Conservation (phyloP, 2,113 vertebrate species). For the Heloderma charlesbogerti region DNA sequence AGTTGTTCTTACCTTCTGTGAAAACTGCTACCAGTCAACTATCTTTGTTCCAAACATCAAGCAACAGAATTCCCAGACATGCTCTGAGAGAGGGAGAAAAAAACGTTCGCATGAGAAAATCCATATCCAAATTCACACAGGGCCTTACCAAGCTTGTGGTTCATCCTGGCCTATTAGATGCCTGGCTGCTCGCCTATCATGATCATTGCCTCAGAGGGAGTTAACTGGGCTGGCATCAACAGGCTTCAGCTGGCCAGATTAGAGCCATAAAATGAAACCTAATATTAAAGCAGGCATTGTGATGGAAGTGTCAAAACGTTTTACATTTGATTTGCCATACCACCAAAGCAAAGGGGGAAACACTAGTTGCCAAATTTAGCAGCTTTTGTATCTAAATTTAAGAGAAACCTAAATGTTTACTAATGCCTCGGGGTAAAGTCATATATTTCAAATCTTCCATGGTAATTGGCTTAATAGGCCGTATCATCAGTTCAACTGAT, state of each 20-base stretch:
- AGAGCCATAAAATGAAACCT: fast-evolving
- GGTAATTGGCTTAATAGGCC: fast-evolving
- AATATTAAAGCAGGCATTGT: background rate
- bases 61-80: background rate
- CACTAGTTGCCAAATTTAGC: background rate
- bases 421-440: background rate
- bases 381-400: constrained; percentile 1
- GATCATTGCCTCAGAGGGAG: background rate
- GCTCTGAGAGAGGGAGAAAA: background rate
- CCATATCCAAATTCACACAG: background rate
- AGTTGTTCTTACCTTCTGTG: background rate
- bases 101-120: background rate
- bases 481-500: too few species aligned
- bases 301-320: background rate
- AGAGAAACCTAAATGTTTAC: background rate
- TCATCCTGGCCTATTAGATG: background rate
- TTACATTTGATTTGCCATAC: background rate
- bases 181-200: background rate
- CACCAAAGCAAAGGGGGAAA: background rate
- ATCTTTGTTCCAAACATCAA: background rate
- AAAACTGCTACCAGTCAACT: background rate
- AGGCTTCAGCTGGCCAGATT: fast-evolving
- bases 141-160: background rate
- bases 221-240: fast-evolving
- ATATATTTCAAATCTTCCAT: background rate